Evolutionary conservation across 2,888 invertebrate species (phyloP).

Genomic region (Labia minor): DNA sequence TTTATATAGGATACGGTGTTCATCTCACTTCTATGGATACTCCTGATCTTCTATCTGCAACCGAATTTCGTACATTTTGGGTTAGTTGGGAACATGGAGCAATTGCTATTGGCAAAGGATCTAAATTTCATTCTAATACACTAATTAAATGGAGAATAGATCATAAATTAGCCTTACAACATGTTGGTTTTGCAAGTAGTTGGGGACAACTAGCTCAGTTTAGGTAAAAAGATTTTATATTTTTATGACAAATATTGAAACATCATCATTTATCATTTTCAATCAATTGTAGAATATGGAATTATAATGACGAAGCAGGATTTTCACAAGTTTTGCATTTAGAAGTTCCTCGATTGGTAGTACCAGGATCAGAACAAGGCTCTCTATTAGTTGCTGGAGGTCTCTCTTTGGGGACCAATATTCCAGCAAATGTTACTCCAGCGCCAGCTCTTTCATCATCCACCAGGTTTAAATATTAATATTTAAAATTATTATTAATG

Average conservation of each 20-base stretch:
- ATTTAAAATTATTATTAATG: not conserved
- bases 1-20: slow-evolving; percentile 47
- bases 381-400: slow-evolving; percentile 51
- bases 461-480: not conserved
- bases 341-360: slow-evolving; percentile 51
- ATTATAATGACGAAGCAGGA: slow-evolving; percentile 58
- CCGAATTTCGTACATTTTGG: slow-evolving; percentile 53
- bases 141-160: slow-evolving; percentile 51
- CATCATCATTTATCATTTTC: too few species aligned
- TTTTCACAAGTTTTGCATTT: slow-evolving; percentile 57
- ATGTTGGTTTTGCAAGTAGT: slow-evolving; percentile 51
- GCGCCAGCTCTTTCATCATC: not conserved
- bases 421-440: not conserved
- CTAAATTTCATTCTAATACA: slow-evolving; percentile 44
- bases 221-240: slow-evolving; percentile 43
- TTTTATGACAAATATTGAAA: too few species aligned
- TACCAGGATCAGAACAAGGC: slow-evolving; percentile 54
- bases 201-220: slow-evolving; percentile 56
- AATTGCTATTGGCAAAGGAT: slow-evolving; percentile 47
- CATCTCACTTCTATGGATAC: slow-evolving; percentile 49
- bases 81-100: slow-evolving; percentile 54
- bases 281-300: slow-evolving; percentile 47
- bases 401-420: slow-evolving; percentile 42
- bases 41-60: slow-evolving; percentile 45
- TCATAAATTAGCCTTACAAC: slow-evolving; percentile 47